These are phyloP conservation scores for Diprion similis DNA, from an alignment of 1,140 invertebrate species.

Conservation along the genomic window DNA sequence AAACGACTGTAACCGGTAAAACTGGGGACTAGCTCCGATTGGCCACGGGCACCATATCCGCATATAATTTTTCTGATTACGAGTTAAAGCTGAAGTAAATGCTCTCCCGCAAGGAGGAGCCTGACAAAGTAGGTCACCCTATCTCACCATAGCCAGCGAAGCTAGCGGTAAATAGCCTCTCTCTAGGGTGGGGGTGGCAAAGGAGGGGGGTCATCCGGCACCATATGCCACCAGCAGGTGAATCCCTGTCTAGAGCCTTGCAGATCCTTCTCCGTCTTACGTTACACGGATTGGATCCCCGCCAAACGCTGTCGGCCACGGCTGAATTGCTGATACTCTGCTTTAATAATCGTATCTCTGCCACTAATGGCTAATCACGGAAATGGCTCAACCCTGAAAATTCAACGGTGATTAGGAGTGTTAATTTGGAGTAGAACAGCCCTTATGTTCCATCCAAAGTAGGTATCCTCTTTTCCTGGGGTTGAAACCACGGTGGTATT, in stretches of 20 bases:
- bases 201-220: constrained; percentile 30
- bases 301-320: constrained; percentile 29
- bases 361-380: background rate
- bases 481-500: no score
- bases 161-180: constrained; percentile 26
- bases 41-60: constrained; percentile 22
- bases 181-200: constrained; percentile 25
- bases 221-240: constrained; percentile 27
- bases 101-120: constrained; percentile 61
- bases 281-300: constrained; percentile 38
- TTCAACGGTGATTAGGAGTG: background rate
- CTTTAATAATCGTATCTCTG: background rate
- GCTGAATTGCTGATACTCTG: constrained; percentile 2
- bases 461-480: no score
- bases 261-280: constrained; percentile 34
- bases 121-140: constrained; percentile 59
- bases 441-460: no score
- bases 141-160: constrained; percentile 30
- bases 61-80: constrained; percentile 58
- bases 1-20: background rate
- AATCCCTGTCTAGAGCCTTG: constrained; percentile 22
- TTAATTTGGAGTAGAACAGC: no score
- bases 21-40: background rate
- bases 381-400: no score
- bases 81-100: constrained; percentile 53